Percentiles rank a stretch among this genome's conserved stretches.
These are phyloP conservation scores for Channa maculata DNA, from an alignment of 2,113 vertebrate species.

Conservation along the genomic window DNA sequence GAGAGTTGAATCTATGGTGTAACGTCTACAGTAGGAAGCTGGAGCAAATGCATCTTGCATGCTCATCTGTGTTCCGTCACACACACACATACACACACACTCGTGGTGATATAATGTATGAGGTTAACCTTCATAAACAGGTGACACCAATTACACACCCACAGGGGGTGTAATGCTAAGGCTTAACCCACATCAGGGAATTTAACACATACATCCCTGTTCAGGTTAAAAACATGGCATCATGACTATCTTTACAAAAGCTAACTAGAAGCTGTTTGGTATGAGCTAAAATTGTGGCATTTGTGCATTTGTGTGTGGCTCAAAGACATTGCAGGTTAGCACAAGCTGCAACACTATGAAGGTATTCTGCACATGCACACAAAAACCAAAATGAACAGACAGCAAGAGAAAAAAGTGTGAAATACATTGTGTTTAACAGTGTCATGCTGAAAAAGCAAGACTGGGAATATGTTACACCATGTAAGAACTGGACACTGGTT, in stretches of 20 bases:
- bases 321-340: not conserved
- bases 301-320: constrained; percentile 6
- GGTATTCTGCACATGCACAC: not conserved
- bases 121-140: constrained; percentile 65
- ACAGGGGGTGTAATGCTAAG: constrained; percentile 37
- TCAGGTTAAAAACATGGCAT: not conserved
- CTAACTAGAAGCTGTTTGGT: not conserved
- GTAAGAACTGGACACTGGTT: constrained; percentile 35
- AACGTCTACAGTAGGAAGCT: constrained; percentile 36
- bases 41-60: constrained; percentile 14
- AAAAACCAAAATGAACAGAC: constrained; percentile 16
- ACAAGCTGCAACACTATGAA: not conserved
- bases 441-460: constrained; percentile 51
- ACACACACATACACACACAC: not conserved
- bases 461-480: constrained; percentile 22
- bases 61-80: constrained; percentile 15
- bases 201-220: constrained; percentile 4
- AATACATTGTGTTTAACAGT: constrained; percentile 60
- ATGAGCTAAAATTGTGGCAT: not conserved
- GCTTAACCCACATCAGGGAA: constrained; percentile 42
- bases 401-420: constrained; percentile 55
- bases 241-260: not conserved
- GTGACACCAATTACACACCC: constrained; percentile 55
- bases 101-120: constrained; percentile 35
- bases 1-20: constrained; percentile 25